Base-by-base conservation (phyloP, 2,888 invertebrate species). In the Nomada ferruginata region DNA sequence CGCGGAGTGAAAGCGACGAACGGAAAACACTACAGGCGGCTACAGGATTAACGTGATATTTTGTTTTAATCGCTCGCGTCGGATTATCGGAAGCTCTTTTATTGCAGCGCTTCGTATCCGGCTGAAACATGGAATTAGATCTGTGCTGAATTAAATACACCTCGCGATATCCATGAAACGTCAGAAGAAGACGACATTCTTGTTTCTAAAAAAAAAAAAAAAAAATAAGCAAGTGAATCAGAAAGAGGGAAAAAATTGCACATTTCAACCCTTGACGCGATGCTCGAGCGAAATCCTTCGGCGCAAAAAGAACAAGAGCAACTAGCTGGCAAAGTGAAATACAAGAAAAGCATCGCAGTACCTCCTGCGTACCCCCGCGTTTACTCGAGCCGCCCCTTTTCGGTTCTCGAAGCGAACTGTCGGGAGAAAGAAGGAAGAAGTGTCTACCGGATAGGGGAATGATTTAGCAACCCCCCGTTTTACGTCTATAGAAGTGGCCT, bases 401-500 rank as follows among this genome's bases (percentile, higher is more conserved):
- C 66, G 66, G n/a, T 47, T 44, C 59, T 20, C 63, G 70, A 59
- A 63, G 59, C 65, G 79, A 72, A 60, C 57, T 20, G 47, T 50
- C 26, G 52, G 42, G 29, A 64, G 36, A 42, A 52, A 59, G 55
- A 36, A 52, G 74, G 53, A 64, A 69, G 77, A 75, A 66, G 76
- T 60, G 75, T 75, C 83, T 59, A 60, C 57, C 55, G 83, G 74
- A 81, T 64, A 74, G 81, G 79, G 76, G 82, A 68, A 78, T 85
- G 85, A 82, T 82, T 75, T 79, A 79, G 83, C 82, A 76, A 85
- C 63, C 79, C 78, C 77, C 59, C 44, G 59, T 74, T 60, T 63
- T 63, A 69, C 70, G 74, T 72, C 75, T 65, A 76, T 72, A 81
- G 71, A 85, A 84, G 80, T 76, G 77, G 82, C 76, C 75, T 64